Percentiles rank a stretch among this genome's conserved stretches.
These are phyloP conservation scores for Rhyzopertha dominica DNA, from an alignment of 1,140 invertebrate genomes.

Conservation along the genomic window DNA sequence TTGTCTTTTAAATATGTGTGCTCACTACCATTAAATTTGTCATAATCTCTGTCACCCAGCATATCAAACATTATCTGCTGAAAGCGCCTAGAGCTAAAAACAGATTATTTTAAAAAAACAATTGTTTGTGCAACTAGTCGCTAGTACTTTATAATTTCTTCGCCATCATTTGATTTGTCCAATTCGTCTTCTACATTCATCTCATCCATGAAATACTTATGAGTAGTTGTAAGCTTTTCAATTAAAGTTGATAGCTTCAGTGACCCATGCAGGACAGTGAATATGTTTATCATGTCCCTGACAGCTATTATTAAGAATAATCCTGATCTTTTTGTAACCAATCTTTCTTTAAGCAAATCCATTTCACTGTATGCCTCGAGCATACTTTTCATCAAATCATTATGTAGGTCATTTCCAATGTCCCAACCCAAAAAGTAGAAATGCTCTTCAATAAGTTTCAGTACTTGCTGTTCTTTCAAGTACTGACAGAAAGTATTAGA, in stretches of 20 bases:
- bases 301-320: constrained; percentile 22
- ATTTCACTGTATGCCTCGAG: constrained; percentile 17
- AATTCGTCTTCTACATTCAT: constrained; percentile 21
- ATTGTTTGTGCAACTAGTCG: not conserved
- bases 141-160: constrained; percentile 17
- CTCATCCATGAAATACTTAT: constrained; percentile 14
- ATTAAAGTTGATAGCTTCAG: constrained; percentile 17
- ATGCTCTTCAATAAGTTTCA: constrained; percentile 14
- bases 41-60: constrained; percentile 38
- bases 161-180: constrained; percentile 1
- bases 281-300: constrained; percentile 17
- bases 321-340: constrained; percentile 16
- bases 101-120: constrained; percentile 10
- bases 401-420: constrained; percentile 19
- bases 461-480: constrained; percentile 17
- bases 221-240: constrained; percentile 15
- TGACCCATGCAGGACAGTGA: constrained; percentile 18
- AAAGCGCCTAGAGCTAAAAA: constrained; percentile 22
- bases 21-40: constrained; percentile 31
- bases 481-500: constrained; percentile 20
- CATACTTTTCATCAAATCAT: constrained; percentile 21
- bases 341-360: constrained; percentile 11
- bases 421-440: constrained; percentile 29
- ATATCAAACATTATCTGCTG: constrained; percentile 33
- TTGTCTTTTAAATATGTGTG: constrained; percentile 29